These are phyloP conservation scores for Nesometra sesokonis DNA, from an alignment of 35 echinoderm and acorn worm genomes.

Conservation along the genomic window DNA sequence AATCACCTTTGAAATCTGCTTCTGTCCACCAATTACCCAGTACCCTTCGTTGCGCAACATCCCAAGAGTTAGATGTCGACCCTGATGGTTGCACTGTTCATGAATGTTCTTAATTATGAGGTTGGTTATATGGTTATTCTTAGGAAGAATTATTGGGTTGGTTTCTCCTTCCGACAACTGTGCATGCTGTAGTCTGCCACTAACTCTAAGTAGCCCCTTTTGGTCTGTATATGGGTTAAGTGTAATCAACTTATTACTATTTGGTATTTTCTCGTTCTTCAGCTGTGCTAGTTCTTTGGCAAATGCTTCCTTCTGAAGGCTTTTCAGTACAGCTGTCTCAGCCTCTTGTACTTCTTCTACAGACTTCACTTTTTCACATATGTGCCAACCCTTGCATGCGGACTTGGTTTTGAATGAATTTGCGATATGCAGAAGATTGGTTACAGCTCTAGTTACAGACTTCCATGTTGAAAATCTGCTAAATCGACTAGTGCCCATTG, in stretches of 20 bases:
- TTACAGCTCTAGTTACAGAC: conserved; percentile 17
- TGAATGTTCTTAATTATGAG: conserved; percentile 28
- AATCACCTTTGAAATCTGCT: conserved; percentile 4
- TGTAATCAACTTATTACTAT: conserved; percentile 8
- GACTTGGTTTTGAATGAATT: conserved; percentile 18
- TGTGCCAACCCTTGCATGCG: conserved; percentile 30
- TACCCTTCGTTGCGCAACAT: conserved; percentile 24
- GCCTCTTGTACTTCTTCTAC: conserved; percentile 4
- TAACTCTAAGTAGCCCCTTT: conserved; percentile 29
- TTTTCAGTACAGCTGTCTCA: conserved; percentile 12
- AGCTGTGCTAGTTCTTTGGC: conserved; percentile 11
- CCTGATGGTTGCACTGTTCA: conserved; percentile 15
- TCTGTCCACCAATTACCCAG: conserved; percentile 34
- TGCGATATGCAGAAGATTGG: conserved; percentile 23
- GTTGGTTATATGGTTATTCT: conserved; percentile 22
- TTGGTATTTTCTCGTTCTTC: conserved; percentile 6
- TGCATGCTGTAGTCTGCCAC: conserved; percentile 33
- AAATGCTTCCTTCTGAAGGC: conserved; percentile 15
- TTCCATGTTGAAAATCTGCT: conserved; percentile 46
- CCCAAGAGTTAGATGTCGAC: conserved; percentile 25
- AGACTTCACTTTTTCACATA: conserved; percentile 27
- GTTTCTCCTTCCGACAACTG: conserved; percentile 10
- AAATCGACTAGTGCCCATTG: neutral
- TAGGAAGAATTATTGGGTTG: conserved; percentile 25
- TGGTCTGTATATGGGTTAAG: conserved; percentile 29